phyloP scores from a whole-genome alignment of 2,888 invertebrate species.

The Fissipunctia ypsillon region DNA sequence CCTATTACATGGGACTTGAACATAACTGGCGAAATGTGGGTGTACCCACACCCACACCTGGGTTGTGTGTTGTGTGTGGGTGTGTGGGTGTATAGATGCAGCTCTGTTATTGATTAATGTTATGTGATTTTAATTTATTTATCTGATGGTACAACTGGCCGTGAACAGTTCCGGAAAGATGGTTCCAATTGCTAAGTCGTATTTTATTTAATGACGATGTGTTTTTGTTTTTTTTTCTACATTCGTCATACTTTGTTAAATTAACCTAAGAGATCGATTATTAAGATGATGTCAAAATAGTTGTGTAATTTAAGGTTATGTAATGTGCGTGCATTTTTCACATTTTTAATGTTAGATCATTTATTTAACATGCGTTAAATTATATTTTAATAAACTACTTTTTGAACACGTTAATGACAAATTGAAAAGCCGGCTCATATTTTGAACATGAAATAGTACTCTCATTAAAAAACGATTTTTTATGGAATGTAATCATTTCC shows the following conservation, averaged over 20 bases:
- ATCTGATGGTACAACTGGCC: background rate
- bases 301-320: constrained; percentile 1
- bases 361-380: background rate
- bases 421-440: background rate
- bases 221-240: constrained; percentile 7
- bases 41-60: too few species aligned
- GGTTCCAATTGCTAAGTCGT: constrained; percentile 7
- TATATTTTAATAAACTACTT: constrained; percentile 12
- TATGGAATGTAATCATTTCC: background rate
- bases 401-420: constrained; percentile 10
- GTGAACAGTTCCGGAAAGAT: constrained; percentile 14
- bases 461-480: constrained; percentile 6
- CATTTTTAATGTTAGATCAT: background rate
- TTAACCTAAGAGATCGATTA: constrained; percentile 18
- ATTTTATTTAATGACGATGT: constrained; percentile 23
- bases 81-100: too few species aligned
- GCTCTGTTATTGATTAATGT: too few species aligned
- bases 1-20: background rate
- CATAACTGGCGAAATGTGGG: background rate
- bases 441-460: background rate
- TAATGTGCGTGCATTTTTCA: background rate
- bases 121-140: background rate
- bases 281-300: background rate
- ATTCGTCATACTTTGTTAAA: background rate
- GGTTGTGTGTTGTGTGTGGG: too few species aligned